A percentile compares a stretch with the other conserved stretches of the same genome.
phyloP scores from a whole-genome alignment of 1,140 invertebrate genomes.

The Drosophila tropicalis region DNA sequence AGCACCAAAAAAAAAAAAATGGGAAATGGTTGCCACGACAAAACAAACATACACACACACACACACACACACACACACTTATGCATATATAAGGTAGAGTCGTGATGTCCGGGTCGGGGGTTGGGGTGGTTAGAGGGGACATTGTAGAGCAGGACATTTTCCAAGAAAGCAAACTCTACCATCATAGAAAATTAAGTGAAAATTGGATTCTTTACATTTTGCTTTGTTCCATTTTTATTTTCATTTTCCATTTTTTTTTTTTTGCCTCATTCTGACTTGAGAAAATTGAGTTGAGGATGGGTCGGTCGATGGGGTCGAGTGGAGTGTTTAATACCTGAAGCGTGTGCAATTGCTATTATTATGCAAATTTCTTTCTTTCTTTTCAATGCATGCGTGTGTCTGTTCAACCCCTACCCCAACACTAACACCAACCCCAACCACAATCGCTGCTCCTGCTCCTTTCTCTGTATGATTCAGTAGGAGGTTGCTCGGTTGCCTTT shows the following conservation, averaged over 20 bases:
- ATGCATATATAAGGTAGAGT: not conserved
- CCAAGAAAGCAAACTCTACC: conserved; percentile 51
- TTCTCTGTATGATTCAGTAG: not conserved
- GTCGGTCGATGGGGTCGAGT: conserved; percentile 21
- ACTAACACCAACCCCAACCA: not conserved
- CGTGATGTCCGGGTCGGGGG: not conserved
- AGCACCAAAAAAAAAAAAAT: conserved; percentile 10
- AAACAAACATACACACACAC: conserved; percentile 1
- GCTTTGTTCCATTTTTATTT: conserved; percentile 18
- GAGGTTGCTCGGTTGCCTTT: not conserved
- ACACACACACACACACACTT: not conserved
- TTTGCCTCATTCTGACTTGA: conserved; percentile 22
- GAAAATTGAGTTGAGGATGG: conserved; percentile 54
- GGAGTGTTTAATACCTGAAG: conserved; percentile 74
- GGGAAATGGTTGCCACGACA: conserved; percentile 47
- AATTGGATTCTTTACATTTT: conserved; percentile 74
- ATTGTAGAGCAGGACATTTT: conserved; percentile 23
- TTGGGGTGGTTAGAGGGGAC: conserved; percentile 17
- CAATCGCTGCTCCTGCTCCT: conserved; percentile 19
- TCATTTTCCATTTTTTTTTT: conserved; percentile 4
- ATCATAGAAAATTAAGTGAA: conserved; percentile 72
- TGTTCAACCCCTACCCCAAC: not conserved
- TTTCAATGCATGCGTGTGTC: conserved; percentile 70
- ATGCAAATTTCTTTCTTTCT: conserved; percentile 67
- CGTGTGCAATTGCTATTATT: conserved; percentile 79